Base-by-base conservation (phyloP, 2,113 vertebrate genomes). In the Stomatorhinus ivindoensis region DNA sequence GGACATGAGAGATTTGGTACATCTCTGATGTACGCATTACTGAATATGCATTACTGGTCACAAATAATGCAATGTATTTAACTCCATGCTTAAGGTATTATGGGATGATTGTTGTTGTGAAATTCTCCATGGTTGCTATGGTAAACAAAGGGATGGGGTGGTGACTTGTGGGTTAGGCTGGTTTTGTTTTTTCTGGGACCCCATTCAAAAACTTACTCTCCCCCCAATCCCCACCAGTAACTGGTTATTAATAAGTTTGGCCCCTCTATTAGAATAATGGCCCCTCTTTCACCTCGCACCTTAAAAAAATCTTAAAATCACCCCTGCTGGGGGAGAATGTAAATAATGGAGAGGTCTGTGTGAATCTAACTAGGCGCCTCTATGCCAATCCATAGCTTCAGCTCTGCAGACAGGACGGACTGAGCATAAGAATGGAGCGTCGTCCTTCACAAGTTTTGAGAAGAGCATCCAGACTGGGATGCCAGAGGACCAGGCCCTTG, bases 401-500 rank as follows among this genome's bases (percentile, higher is more conserved):
- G 27, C 61, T 69, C 61, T 69, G n/a, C 61, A 69, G 61, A 69
- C 27, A 4, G 61, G 61, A 80, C 6, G 5, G 35, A 80, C 73
- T 8, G 35, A 46, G 42, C 24, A 8, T 46, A 47, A 87, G 50
- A 35, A 46, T 48, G 48, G 4, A 87, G 50, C 1, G 31, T 35
- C 44, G 88, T 89, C 88, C 51, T 55, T 58, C 51, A 58, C 76
- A 58, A 39, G 35, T 11, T 35, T 19, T 42, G 10, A n/a, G 46
- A 42, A 51, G 24, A 65, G 10, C 31, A 44, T 50, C 88, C 80
- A 84, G 35, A 19, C 53, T 7, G 4, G 21, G 11, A 85, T 84
- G 50, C 80, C 88, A 88, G 76, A 51, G 61, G 88, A 88, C n/a
- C n/a, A 5, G 58, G 39, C 50, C 58, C 27, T 44, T 88, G 42